Base-by-base conservation (phyloP, 2,888 invertebrate genomes). In the Drosophila histrio region DNA sequence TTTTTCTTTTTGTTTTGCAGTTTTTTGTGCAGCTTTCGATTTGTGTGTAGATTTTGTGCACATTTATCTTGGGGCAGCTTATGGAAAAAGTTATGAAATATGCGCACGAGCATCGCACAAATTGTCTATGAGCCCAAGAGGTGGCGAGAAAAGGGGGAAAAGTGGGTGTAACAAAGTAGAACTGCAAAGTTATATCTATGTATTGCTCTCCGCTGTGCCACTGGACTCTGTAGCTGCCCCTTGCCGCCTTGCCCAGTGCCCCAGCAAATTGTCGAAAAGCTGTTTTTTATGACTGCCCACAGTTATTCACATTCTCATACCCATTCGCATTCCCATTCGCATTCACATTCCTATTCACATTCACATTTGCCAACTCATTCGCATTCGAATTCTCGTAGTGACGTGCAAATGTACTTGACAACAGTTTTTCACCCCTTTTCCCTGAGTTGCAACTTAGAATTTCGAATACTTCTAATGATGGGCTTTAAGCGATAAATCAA, bases 41-140 rank as follows among this genome's bases (percentile, higher is more conserved):
- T 89, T 75, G 72, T 89, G 89, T 88, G 89, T 89, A 88, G 88
- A 87, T 89, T 89, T 86, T 72, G 77, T 74, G 83, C 79, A 86
- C 90, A 89, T 89, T 89, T 89, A 89, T 90, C 90, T 90, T 89
- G 75, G 74, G 81, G 74, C 81, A 87, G 89, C 89, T 89, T 89
- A 89, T 73, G 82, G 82, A 60, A 76, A 87, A 85, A 89, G 89
- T 89, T 89, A 89, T 90, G 89, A 89, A 87, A 87, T 89, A 89
- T 90, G 90, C 77, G 88, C 86, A 85, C 83, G 73, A 77, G 68
- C 79, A 61, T 53, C 73, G 82, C 82, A 83, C 82, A 83, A 83
- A 87, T 83, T 83, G 87, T 81, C 79, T 67, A 70, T 52, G 59
- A 56, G 54, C 39, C 11, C 3, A 15, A 24, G 1, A 19, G 3